Conservation (phyloP, 2,113 vertebrate genomes). For the Paradoxurus hermaphroditus region DNA sequence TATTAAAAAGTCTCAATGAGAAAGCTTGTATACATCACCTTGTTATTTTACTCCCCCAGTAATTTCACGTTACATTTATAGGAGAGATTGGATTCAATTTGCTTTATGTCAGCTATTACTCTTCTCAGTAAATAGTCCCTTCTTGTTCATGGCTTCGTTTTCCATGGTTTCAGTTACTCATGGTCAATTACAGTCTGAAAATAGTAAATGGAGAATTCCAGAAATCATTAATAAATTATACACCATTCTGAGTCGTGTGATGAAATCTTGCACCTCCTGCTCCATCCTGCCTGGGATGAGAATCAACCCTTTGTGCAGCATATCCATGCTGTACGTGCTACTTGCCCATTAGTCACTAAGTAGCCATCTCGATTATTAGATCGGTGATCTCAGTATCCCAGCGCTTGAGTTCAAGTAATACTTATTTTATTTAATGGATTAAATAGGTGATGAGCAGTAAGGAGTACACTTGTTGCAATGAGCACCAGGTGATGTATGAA, state of each 20-base stretch:
- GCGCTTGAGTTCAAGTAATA: neutral
- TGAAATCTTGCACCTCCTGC: neutral
- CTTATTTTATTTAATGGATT: neutral
- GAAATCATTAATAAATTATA: neutral
- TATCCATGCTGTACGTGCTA: neutral
- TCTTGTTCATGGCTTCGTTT: neutral
- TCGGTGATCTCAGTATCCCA: neutral
- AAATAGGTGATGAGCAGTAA: neutral
- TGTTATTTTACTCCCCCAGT: neutral
- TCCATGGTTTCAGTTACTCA: neutral
- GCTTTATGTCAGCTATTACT: neutral
- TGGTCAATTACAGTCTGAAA: neutral
- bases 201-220: neutral
- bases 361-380: neutral
- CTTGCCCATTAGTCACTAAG: neutral
- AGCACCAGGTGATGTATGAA: neutral
- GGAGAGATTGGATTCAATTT: neutral
- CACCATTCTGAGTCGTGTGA: neutral
- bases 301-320: neutral
- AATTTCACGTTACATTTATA: neutral
- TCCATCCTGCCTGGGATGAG: no score
- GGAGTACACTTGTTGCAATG: neutral
- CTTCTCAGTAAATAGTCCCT: neutral
- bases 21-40: neutral
- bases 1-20: neutral